Base-by-base conservation (phyloP, 2,888 invertebrate species). In the Parthenolecanium corni region DNA sequence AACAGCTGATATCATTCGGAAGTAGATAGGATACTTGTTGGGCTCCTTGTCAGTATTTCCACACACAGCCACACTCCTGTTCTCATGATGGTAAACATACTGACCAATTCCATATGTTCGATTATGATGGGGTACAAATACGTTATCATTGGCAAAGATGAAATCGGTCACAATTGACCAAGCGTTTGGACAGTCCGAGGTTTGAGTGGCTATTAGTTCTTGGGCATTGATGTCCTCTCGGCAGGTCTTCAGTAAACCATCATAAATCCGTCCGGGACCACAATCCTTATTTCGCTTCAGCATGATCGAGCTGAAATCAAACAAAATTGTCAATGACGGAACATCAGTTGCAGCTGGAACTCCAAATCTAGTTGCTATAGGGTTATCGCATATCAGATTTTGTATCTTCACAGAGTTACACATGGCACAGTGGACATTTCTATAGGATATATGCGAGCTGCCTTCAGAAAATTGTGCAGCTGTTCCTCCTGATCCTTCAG, bases 401-500 rank as follows among this genome's bases (percentile, higher is more conserved):
- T 74, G 72, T 2, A 71, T 68, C n/a, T 71, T 69, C 18, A 73
- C 72, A 44, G 72, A 70, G 68, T 76, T 75, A 67, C 77, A 77
- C 42, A 74, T 69, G 21, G 76, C 77, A 67, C 77, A 77, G 66
- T 77, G 76, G 1, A 72, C 71, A 67, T 77, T 77, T 62, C 75
- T 69, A 68, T 73, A 77, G 2, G 71, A 70, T n/a, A 69, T 68
- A 16, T 69, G 68, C n/a, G 70, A 69, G 62, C 71, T n/a, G n/a
- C n/a, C n/a, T n/a, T n/a, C n/a, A n/a, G n/a, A n/a, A n/a, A n/a
- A 52, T 36, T 52, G 36, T 31, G 46, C 72, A 69, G 67, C 76
- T 75, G 68, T 76, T n/a, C n/a, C n/a, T n/a, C n/a, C n/a, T 3
- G 71, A 70, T 14, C 69, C 68, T 18, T 69, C 68, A n/a, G 70